Conservation (phyloP, 2,888 invertebrate genomes). For the Cryptosula pallasiana region DNA sequence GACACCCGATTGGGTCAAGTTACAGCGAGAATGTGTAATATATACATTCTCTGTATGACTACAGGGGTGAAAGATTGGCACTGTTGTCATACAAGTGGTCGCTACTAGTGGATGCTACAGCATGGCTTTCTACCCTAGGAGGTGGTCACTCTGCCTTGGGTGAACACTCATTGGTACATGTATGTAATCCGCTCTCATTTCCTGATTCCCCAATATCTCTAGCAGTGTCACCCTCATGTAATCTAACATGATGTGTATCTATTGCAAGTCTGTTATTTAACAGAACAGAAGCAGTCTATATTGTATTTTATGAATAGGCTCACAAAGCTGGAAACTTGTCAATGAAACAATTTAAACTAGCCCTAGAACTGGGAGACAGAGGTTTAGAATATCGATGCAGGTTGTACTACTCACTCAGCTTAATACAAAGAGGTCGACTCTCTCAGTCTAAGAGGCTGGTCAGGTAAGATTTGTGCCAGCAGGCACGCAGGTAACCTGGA, state of each 20-base stretch:
- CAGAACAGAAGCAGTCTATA: no score
- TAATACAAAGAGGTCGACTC: slow-evolving; percentile 74
- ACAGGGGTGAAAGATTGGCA: neutral
- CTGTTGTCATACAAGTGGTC: slow-evolving; percentile 30
- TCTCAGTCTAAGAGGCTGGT: slow-evolving; percentile 35
- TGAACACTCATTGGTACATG: slow-evolving; percentile 74
- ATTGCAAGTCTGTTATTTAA: no score
- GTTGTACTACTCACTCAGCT: slow-evolving; percentile 78
- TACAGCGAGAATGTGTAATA: neutral
- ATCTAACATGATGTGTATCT: no score
- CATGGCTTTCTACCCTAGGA: slow-evolving; percentile 92
- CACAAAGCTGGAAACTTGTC: slow-evolving; percentile 84
- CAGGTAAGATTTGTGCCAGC: no score
- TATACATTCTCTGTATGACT: neutral
- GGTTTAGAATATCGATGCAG: slow-evolving; percentile 73
- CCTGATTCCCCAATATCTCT: no score
- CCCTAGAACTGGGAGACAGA: slow-evolving; percentile 75
- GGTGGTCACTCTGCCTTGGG: slow-evolving; percentile 94
- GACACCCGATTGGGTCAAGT: no score
- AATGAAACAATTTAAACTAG: slow-evolving; percentile 72
- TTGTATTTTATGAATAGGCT: no score
- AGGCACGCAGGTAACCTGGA: no score
- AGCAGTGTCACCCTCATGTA: no score
- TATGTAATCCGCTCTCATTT: no score
- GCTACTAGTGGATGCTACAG: slow-evolving; percentile 58